Evolutionary conservation across 2,888 invertebrate genomes (phyloP).

Genomic region (Trissoscelio sp.): DNA sequence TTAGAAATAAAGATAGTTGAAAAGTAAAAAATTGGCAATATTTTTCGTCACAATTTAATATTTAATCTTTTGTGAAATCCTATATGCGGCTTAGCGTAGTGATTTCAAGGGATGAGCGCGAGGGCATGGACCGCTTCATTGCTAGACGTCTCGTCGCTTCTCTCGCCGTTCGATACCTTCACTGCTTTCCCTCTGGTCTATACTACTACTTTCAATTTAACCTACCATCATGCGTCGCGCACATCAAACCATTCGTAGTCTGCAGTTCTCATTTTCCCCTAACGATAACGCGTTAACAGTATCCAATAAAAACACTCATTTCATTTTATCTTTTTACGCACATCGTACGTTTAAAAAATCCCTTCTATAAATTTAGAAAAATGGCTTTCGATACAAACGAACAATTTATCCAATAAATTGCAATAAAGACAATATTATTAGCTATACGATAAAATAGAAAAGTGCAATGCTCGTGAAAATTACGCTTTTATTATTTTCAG

Average conservation of each 20-base stretch:
- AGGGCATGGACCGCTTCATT: constrained; percentile 64
- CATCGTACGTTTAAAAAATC: constrained; percentile 17
- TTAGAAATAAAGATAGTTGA: neutral
- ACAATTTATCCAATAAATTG: constrained; percentile 18
- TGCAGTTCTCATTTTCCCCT: constrained; percentile 62
- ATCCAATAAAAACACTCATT: constrained; percentile 59
- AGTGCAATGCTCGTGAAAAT: neutral
- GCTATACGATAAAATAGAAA: neutral
- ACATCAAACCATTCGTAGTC: constrained; percentile 58
- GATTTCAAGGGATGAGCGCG: constrained; percentile 51
- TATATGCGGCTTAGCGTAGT: constrained; percentile 42
- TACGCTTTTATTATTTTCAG: too few relatives aligned
- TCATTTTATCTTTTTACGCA: constrained; percentile 49
- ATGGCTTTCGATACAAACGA: constrained; percentile 8
- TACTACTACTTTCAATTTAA: constrained; percentile 67
- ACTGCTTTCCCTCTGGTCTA: constrained; percentile 61
- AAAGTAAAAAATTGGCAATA: constrained; percentile 15
- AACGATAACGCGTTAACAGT: constrained; percentile 61
- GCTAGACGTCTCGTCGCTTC: constrained; percentile 64
- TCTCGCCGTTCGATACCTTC: constrained; percentile 64
- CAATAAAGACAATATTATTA: neutral
- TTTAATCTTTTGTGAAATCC: constrained; percentile 50
- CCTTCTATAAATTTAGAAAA: constrained; percentile 36
- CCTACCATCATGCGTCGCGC: constrained; percentile 62
- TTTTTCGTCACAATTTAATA: constrained; percentile 38